Conservation (phyloP, 2,113 vertebrate genomes). For the Brachypodius melanocephalos region DNA sequence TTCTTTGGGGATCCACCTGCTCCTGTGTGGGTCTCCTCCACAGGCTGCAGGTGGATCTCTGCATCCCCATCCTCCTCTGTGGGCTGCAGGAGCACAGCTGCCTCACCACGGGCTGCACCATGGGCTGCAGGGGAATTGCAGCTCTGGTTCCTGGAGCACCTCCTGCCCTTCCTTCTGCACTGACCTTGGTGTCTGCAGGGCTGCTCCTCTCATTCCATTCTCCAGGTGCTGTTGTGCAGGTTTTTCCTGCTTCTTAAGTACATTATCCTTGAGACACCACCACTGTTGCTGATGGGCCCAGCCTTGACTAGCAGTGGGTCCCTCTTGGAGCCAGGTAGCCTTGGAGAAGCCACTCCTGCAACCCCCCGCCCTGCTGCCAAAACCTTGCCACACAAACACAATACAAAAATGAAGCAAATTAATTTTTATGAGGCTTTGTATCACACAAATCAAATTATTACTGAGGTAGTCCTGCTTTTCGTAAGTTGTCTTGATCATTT, state of each 20-base stretch:
- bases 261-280: fast-evolving
- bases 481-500: not conserved
- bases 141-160: too few species aligned
- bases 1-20: not conserved
- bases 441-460: not conserved
- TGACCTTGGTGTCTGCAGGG: not conserved
- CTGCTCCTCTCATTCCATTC: not conserved
- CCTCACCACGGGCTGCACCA: not conserved
- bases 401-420: not conserved
- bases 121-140: not conserved
- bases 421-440: not conserved
- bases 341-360: not conserved
- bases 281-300: not conserved
- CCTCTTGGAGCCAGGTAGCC: not conserved
- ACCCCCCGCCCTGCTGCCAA: not conserved
- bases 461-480: not conserved
- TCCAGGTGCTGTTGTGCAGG: not conserved
- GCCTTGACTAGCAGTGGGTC: not conserved
- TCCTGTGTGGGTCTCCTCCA: not conserved
- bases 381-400: not conserved
- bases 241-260: not conserved
- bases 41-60: fast-evolving
- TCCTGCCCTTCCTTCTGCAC: not conserved
- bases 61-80: fast-evolving
- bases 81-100: not conserved